phyloP scores from a whole-genome alignment of 2,797 vertebrate genomes.

The Catostomus latipinnis region DNA sequence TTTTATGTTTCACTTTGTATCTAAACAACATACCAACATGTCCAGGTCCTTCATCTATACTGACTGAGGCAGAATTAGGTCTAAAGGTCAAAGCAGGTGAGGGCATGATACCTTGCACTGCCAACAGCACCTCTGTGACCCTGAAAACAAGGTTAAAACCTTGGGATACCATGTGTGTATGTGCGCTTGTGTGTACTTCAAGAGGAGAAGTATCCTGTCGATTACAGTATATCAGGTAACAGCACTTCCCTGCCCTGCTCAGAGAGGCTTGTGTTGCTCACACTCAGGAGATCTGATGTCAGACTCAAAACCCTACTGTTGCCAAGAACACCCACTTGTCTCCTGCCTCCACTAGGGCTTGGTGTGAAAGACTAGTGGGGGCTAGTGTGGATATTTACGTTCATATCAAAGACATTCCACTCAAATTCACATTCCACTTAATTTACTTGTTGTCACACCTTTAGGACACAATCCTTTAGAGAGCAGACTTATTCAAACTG shows the following conservation, averaged over 20 bases:
- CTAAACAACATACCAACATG: neutral
- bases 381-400: conserved; percentile 22
- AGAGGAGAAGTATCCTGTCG: conserved; percentile 26
- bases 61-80: conserved; percentile 53
- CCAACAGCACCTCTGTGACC: conserved; percentile 40
- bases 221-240: conserved; percentile 59
- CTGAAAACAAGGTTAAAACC: conserved; percentile 40
- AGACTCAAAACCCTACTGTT: conserved; percentile 34
- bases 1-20: neutral
- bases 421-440: neutral
- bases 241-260: conserved; percentile 49
- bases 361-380: conserved; percentile 8
- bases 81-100: conserved; percentile 43
- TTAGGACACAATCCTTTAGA: neutral
- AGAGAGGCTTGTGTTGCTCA: conserved; percentile 55
- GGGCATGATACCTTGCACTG: conserved; percentile 57
- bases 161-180: conserved; percentile 40
- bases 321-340: conserved; percentile 32
- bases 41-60: neutral
- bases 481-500: no score
- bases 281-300: conserved; percentile 59
- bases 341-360: conserved; percentile 24
- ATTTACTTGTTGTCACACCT: conserved; percentile 42
- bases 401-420: conserved; percentile 11
- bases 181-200: conserved; percentile 34